Evolutionary conservation across 53 echinoderm and acorn worm species (phyloP), one percentile per base, ranked within the genome.

Genomic region (Holothuria leucospilota): DNA sequence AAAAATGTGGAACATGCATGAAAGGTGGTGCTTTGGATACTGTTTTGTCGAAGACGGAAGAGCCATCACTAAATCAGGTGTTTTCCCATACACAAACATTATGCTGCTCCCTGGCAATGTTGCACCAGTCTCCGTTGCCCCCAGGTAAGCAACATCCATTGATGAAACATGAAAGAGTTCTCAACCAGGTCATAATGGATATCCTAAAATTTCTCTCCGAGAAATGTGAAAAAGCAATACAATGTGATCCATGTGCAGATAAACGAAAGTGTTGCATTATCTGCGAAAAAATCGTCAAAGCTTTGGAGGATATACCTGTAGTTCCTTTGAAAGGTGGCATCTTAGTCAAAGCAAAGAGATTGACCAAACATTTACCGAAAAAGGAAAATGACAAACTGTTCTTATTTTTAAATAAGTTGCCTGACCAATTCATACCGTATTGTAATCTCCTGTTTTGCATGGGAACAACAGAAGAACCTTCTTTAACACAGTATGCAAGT

Each of bases 231-330:
- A 46, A 39, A 74, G 53, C 51, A 74, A 20, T n/a, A 4, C 52
- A 23, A 27, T 74, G 74, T 74, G 74, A 52, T 13, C 41, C 49
- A 14, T 75, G 75, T 9, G 23, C 51, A 20, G 75, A 49, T 26
- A 75, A 75, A 75, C 49, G n/a, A 26, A 20, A 75, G 8, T 75
- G 75, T 75, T 75, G 75, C 27, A 52, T 13, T 75, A 75, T 20
- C 27, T 75, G 75, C 13, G 51, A 26, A 49, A 20, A 13, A 13
- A 27, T 75, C 13, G 6, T 23, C 14, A 21, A 18, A 42, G 34
- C 75, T 8, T 75, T 75, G 13, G 75, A 75, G 52, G 75, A 75
- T 21, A 52, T 75, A 51, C 51, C 75, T 24, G 52, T 75, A 75
- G 25, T 75, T 75, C 75, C 75, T 4, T 23, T 75, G 20, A 52